Percentiles rank a stretch among this genome's conserved stretches.
Conservation (phyloP, 2,113 vertebrate genomes). For the Cnemophilus loriae region DNA sequence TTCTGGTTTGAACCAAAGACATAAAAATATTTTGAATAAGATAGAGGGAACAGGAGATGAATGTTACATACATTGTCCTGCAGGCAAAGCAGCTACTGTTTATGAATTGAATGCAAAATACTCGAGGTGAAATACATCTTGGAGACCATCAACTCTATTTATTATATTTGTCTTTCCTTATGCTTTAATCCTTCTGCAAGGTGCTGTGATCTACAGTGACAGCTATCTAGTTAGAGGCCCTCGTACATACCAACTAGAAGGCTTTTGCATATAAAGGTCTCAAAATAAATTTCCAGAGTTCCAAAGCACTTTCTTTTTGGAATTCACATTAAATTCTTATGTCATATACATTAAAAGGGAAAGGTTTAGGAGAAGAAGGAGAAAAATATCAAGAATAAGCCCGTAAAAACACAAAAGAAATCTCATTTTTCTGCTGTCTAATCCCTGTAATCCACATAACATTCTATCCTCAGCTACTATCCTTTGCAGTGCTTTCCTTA, state of each 20-base stretch:
- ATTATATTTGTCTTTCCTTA: neutral
- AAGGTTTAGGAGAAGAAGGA: neutral
- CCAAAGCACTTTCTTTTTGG: neutral
- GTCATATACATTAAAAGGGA: neutral
- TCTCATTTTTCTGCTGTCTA: neutral
- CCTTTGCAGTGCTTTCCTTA: neutral
- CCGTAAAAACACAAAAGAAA: neutral
- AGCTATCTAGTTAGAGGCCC: neutral
- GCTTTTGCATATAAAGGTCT: neutral
- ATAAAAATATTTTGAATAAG: neutral
- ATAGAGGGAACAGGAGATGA: neutral
- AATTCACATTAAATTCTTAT: neutral
- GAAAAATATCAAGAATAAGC: neutral
- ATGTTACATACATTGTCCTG: neutral
- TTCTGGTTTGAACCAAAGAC: neutral
- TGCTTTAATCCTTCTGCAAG: neutral
- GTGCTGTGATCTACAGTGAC: neutral
- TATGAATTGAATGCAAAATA: neutral
- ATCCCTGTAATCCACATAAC: neutral
- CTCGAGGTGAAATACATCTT: neutral
- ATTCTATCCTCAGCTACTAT: neutral
- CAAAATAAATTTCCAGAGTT: neutral
- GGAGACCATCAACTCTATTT: neutral
- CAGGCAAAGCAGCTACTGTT: neutral
- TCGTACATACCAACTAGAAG: neutral